Conservation (phyloP, 1,140 invertebrate species). For the Armadillidium nasatum region DNA sequence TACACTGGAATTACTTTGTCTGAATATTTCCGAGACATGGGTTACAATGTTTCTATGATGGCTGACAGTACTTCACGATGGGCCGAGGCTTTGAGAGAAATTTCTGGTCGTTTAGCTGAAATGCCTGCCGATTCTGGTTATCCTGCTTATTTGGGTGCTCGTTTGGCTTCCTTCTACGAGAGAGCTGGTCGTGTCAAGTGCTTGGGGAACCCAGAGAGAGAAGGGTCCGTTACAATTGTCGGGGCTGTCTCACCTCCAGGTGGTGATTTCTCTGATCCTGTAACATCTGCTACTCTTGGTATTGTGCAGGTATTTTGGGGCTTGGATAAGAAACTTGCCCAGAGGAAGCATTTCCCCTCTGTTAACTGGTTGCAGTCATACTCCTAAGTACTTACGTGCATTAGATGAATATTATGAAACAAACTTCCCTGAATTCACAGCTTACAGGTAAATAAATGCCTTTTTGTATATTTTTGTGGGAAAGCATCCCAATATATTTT, state of each 20-base stretch:
- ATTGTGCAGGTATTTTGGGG: constrained; percentile 94
- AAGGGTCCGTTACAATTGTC: constrained; percentile 98
- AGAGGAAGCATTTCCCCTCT: constrained; percentile 99
- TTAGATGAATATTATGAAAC: constrained; percentile 99
- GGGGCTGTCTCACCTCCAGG: constrained; percentile 99
- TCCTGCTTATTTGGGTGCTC: constrained; percentile 95
- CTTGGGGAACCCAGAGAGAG: constrained; percentile 94
- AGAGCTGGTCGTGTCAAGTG: constrained; percentile 95
- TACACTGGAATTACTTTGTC: constrained; percentile 98
- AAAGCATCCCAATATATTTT: too few relatives aligned
- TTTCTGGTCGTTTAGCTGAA: constrained; percentile 98
- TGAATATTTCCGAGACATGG: constrained; percentile 98
- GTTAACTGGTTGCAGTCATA: constrained; percentile 99
- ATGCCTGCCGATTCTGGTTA: constrained; percentile 99
- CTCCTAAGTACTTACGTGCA: constrained; percentile 95
- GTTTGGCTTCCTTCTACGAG: constrained; percentile 98
- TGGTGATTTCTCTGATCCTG: constrained; percentile 99
- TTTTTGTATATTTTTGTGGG: background rate
- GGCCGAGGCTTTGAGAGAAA: constrained; percentile 99
- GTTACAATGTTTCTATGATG: constrained; percentile 99
- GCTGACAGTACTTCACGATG: constrained; percentile 99
- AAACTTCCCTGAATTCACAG: constrained; percentile 98
- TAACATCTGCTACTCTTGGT: constrained; percentile 96
- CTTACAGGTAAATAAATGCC: constrained; percentile 55
- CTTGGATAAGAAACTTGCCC: constrained; percentile 97